Evolutionary conservation across 2,113 vertebrate genomes (phyloP), one percentile per base, ranked within the genome.

Genomic region (Pao palembangensis): DNA sequence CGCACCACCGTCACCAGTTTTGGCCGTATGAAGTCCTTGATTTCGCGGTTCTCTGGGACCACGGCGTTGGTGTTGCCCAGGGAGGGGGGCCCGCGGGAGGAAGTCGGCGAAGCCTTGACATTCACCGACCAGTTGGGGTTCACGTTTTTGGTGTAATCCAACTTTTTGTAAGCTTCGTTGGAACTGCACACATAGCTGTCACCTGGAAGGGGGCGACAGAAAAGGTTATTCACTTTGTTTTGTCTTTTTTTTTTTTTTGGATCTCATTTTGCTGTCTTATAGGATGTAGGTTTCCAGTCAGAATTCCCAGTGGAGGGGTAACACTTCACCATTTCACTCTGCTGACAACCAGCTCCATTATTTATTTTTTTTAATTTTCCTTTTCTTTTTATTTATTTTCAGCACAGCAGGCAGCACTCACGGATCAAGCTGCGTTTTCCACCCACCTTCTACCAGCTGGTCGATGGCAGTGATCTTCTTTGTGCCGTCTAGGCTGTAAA

Each of bases 41-140:
- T 91, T 73, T 98, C 96, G 23, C 93, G 93, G 70, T 81, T 69
- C 53, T 98, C 96, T 0, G 28, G 25, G 0, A 76, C 75, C 8
- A 91, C 75, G 42, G 91, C 87, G 80, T 93, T 98, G 80, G 92
- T 79, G 47, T 92, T 90, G 68, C 92, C 93, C 84, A 98, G 90
- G 1, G 94, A 94, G 0, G 91, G 89, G 61, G 95, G 93, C 0
- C 93, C 89, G 3, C 94, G 92, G 34, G 91, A 84, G 51, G 88
- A 64, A 0, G 87, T 84, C 0, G 88, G 88, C 13, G 91, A 88
- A 69, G 93, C 93, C 88, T 98, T 98, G 51, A 98, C 94, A 1
- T 97, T 99, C 79, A 99, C 95, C 0, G 95, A 98, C 97, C 96
- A 99, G 87, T 99, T 99, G 64, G 96, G 96, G 82, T 96, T 98